These are phyloP conservation scores for Phalera bucephala DNA, from an alignment of 2,888 invertebrate genomes.

Conservation along the genomic window DNA sequence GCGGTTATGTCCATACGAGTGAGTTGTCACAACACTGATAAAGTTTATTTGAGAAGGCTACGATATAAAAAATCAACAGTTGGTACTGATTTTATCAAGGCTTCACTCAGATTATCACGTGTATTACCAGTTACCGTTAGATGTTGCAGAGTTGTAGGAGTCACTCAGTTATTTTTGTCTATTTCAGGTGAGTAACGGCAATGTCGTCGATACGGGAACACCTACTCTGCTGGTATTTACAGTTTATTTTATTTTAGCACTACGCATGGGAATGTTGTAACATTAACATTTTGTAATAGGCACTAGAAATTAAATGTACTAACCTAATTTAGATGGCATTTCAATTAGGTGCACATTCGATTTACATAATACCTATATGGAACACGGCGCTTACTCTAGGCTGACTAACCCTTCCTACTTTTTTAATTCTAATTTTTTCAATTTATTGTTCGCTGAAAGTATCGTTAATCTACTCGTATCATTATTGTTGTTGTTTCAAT, in stretches of 20 bases:
- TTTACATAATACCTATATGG: no score
- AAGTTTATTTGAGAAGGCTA: background rate
- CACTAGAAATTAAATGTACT: slow-evolving; percentile 27
- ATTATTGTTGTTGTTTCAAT: no score
- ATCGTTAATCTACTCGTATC: no score
- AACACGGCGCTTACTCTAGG: no score
- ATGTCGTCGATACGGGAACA: slow-evolving; percentile 82
- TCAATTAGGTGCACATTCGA: slow-evolving; percentile 26
- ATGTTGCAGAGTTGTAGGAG: slow-evolving; percentile 6
- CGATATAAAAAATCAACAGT: background rate
- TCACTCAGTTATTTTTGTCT: slow-evolving; percentile 38
- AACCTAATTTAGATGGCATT: slow-evolving; percentile 32
- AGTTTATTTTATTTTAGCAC: slow-evolving; percentile 45
- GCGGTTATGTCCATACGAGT: no score
- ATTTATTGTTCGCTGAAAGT: no score
- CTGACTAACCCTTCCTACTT: no score
- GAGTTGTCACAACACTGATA: no score
- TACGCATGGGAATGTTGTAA: slow-evolving; percentile 47
- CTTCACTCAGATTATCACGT: background rate
- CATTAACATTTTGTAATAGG: slow-evolving; percentile 18
- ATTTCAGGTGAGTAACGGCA: slow-evolving; percentile 83
- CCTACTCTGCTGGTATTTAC: slow-evolving; percentile 79
- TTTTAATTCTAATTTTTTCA: no score
- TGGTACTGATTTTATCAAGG: background rate
- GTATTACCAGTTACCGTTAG: background rate